phyloP scores from a whole-genome alignment of 1,140 invertebrate genomes.

The Dinoponera quadriceps region DNA sequence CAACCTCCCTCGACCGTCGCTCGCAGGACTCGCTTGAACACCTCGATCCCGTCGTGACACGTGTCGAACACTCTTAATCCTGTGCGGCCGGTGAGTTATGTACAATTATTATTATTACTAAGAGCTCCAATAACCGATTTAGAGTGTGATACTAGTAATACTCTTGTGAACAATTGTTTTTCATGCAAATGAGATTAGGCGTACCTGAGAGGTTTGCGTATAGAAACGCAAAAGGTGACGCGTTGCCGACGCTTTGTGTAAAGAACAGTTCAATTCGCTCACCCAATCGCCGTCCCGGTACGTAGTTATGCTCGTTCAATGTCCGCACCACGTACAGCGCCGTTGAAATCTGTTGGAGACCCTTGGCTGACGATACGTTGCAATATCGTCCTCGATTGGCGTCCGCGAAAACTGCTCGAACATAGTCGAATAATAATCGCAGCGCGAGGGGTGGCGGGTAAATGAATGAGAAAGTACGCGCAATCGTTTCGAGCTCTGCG shows the following conservation, averaged over 20 bases:
- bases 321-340: conserved; percentile 80
- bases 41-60: conserved; percentile 78
- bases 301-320: conserved; percentile 82
- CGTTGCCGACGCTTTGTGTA: too few relatives aligned
- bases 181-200: too few relatives aligned
- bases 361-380: conserved; percentile 79
- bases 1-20: conserved; percentile 77
- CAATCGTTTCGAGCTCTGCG: conserved; percentile 2
- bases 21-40: conserved; percentile 79
- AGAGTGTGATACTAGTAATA: too few relatives aligned
- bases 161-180: too few relatives aligned
- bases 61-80: conserved; percentile 81
- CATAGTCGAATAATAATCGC: neutral
- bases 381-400: conserved; percentile 83
- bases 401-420: conserved; percentile 81
- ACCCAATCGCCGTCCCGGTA: conserved; percentile 83
- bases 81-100: conserved; percentile 49
- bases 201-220: too few relatives aligned
- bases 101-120: neutral
- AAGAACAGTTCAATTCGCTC: conserved; percentile 13
- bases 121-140: too few relatives aligned
- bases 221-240: too few relatives aligned
- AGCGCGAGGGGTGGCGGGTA: too few relatives aligned
- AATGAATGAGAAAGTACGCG: conserved; percentile 16
- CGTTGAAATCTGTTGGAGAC: conserved; percentile 81